Evolutionary conservation across 1,140 invertebrate genomes (phyloP).

Genomic region (Neelides sp.): DNA sequence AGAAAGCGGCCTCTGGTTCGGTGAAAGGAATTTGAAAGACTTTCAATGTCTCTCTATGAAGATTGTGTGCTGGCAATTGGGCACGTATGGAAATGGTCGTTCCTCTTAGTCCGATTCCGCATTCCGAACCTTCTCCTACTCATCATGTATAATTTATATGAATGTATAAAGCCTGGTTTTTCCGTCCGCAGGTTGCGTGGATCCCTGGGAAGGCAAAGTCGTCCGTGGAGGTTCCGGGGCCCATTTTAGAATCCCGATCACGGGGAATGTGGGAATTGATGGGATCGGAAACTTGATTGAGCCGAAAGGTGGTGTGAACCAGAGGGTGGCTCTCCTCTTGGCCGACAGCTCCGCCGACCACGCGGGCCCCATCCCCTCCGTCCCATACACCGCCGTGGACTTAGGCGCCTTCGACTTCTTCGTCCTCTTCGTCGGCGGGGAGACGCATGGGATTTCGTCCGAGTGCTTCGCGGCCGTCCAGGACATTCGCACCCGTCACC

Average conservation of each 20-base stretch:
- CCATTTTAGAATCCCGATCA: slow-evolving; percentile 65
- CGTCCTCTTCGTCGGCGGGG: slow-evolving; percentile 69
- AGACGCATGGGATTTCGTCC: slow-evolving; percentile 70
- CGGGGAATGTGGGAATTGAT: slow-evolving; percentile 50
- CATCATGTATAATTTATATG: too few relatives aligned
- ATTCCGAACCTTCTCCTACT: too few relatives aligned
- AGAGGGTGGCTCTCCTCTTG: slow-evolving; percentile 17
- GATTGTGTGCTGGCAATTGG: too few relatives aligned
- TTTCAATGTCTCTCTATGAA: too few relatives aligned
- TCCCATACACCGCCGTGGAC: slow-evolving; percentile 51
- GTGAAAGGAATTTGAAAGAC: too few relatives aligned
- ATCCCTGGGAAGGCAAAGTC: slow-evolving; percentile 80
- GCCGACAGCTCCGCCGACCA: slow-evolving; percentile 13
- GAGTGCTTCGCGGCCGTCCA: too few relatives aligned
- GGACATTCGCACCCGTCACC: too few relatives aligned
- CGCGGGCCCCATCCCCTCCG: slow-evolving; percentile 38
- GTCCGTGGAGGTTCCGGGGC: slow-evolving; percentile 63
- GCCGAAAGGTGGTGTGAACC: not conserved
- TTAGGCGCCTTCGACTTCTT: slow-evolving; percentile 42
- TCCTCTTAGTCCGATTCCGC: too few relatives aligned
- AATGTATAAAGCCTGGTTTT: too few relatives aligned
- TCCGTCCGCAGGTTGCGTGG: slow-evolving; percentile 56
- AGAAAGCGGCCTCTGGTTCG: too few relatives aligned
- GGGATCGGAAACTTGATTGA: slow-evolving; percentile 38
- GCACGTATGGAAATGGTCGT: too few relatives aligned